phyloP scores from a whole-genome alignment of 2,888 invertebrate species.

The Heliconius hortense region DNA sequence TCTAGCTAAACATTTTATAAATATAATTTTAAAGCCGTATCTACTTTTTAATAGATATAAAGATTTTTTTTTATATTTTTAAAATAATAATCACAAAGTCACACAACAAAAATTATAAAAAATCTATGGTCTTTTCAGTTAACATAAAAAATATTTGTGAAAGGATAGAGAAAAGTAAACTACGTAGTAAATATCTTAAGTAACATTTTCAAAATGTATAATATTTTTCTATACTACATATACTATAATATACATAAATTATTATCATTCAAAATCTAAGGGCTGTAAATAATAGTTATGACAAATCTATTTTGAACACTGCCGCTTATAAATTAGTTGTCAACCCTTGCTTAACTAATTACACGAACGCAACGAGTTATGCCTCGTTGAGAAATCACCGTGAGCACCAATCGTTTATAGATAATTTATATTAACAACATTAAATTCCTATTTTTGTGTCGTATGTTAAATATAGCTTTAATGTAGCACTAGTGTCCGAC shows the following conservation, averaged over 20 bases:
- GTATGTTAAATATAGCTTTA: background rate
- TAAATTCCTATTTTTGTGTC: slow-evolving; percentile 18
- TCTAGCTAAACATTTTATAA: background rate
- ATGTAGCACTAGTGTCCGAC: background rate
- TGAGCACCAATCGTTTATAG: slow-evolving; percentile 34
- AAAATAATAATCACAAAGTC: too few relatives aligned
- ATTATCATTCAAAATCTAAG: background rate
- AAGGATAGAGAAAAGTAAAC: too few relatives aligned
- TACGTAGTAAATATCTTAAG: background rate
- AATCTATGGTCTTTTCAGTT: too few relatives aligned
- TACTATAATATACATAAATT: background rate
- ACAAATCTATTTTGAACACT: slow-evolving; percentile 14
- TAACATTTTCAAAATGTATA: background rate
- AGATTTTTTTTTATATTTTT: too few relatives aligned
- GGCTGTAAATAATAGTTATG: slow-evolving; percentile 19
- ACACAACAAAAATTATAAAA: too few relatives aligned
- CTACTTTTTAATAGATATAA: too few relatives aligned
- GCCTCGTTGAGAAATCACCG: slow-evolving; percentile 53
- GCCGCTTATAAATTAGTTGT: slow-evolving; percentile 32
- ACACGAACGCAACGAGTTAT: slow-evolving; percentile 49
- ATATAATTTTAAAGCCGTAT: background rate
- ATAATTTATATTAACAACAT: slow-evolving; percentile 27
- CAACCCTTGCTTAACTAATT: slow-evolving; percentile 47
- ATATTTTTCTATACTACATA: background rate
- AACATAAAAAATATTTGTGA: too few relatives aligned